Evolutionary conservation across 2,113 vertebrate genomes (phyloP).

Genomic region (Eurypyga helias): DNA sequence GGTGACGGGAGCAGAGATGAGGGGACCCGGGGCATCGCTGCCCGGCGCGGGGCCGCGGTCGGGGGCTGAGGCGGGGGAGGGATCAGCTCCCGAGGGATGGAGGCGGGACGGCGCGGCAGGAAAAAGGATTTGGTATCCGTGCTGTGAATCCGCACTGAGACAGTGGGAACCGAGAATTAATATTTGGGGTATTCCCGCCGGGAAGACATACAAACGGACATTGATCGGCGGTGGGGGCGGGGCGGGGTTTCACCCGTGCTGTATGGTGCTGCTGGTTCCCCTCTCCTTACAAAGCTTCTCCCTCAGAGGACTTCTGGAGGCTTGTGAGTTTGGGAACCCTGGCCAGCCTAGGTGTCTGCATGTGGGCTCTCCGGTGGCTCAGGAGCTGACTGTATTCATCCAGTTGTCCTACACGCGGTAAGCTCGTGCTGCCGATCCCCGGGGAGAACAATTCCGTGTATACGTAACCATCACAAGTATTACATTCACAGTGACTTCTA

Average conservation of each 20-base stretch:
- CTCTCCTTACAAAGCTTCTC: not conserved
- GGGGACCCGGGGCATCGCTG: not conserved
- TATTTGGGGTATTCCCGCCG: not conserved
- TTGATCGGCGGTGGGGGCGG: too few species aligned
- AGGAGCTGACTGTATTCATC: not conserved
- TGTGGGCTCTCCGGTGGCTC: not conserved
- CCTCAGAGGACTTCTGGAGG: not conserved
- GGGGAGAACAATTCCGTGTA: not conserved
- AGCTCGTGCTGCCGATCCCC: not conserved
- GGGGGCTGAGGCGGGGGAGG: too few species aligned
- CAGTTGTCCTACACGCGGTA: not conserved
- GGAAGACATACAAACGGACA: too few species aligned
- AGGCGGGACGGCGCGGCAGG: not conserved
- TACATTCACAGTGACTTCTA: not conserved
- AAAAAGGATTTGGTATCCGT: rapidly evolving
- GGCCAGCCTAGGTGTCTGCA: not conserved
- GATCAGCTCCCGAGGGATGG: not conserved
- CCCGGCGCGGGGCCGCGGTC: too few species aligned
- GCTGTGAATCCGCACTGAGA: not conserved
- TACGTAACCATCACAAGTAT: rapidly evolving
- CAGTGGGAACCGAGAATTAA: rapidly evolving
- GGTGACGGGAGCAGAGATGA: rapidly evolving
- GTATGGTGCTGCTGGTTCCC: not conserved
- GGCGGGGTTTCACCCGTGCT: not conserved
- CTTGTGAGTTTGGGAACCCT: not conserved